These are phyloP conservation scores for Trachelipus rathkii DNA, from an alignment of 1,140 invertebrate species.

Conservation along the genomic window DNA sequence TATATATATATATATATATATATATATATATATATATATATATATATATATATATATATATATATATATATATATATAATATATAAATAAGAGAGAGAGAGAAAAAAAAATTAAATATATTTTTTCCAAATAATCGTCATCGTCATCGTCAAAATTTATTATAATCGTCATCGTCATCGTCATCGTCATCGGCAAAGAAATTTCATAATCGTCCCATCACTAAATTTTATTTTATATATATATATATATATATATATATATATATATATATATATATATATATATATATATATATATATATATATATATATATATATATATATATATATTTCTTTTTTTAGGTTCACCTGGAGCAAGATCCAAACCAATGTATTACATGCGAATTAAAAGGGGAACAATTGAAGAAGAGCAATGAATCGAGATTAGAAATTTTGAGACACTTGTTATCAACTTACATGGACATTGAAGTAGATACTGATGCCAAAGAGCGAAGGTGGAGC, in stretches of 20 bases:
- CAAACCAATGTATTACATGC: not conserved
- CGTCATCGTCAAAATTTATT: too few species aligned
- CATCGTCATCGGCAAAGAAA: not conserved
- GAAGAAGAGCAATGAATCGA: not conserved
- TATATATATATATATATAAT: too few species aligned
- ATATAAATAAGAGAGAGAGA: too few species aligned
- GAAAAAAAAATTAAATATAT: too few species aligned
- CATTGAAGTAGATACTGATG: not conserved
- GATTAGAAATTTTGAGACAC: not conserved
- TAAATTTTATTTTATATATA: not conserved
- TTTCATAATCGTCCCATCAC: not conserved
- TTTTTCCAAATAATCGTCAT: too few species aligned
- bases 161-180: too few species aligned
- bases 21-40: too few species aligned
- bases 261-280: not conserved
- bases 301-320: not conserved
- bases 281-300: not conserved
- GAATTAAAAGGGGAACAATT: not conserved
- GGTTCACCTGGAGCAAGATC: not conserved
- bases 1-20: too few species aligned
- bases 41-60: too few species aligned
- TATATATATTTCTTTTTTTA: too few species aligned
- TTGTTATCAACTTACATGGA: not conserved
- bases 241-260: not conserved
- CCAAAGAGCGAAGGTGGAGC: not conserved